Conservation (phyloP, 2,888 invertebrate species). For the Sialis fuliginosa region DNA sequence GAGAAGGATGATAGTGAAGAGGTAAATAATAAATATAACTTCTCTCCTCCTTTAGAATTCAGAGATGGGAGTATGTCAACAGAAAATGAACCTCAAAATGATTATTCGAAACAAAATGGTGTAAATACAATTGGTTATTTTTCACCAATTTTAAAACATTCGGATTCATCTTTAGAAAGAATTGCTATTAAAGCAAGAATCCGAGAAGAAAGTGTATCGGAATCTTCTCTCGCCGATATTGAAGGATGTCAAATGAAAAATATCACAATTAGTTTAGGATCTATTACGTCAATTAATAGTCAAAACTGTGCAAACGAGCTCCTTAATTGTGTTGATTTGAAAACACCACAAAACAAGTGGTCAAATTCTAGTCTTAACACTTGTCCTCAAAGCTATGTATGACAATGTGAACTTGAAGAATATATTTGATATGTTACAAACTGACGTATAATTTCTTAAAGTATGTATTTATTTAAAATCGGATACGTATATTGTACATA, state of each 20-base stretch:
- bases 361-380: too few relatives aligned
- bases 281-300: slow-evolving; percentile 6
- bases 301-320: neutral
- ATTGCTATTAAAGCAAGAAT: slow-evolving; percentile 8
- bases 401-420: too few relatives aligned
- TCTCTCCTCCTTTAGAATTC: neutral
- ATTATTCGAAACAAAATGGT: neutral
- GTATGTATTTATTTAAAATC: too few relatives aligned
- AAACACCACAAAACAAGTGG: too few relatives aligned
- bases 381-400: too few relatives aligned
- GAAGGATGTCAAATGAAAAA: slow-evolving; percentile 25
- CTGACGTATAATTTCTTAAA: too few relatives aligned
- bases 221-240: slow-evolving; percentile 16
- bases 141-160: slow-evolving; percentile 1
- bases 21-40: neutral
- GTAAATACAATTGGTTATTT: neutral
- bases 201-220: slow-evolving; percentile 10
- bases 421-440: too few relatives aligned
- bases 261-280: slow-evolving; percentile 22
- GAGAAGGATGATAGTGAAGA: too few relatives aligned
- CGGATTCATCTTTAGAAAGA: neutral
- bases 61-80: too few relatives aligned
- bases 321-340: too few relatives aligned
- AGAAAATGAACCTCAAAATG: too few relatives aligned
- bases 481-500: too few relatives aligned